Evolutionary conservation across 2,888 invertebrate species (phyloP).

Genomic region (Acrobasis repandana): DNA sequence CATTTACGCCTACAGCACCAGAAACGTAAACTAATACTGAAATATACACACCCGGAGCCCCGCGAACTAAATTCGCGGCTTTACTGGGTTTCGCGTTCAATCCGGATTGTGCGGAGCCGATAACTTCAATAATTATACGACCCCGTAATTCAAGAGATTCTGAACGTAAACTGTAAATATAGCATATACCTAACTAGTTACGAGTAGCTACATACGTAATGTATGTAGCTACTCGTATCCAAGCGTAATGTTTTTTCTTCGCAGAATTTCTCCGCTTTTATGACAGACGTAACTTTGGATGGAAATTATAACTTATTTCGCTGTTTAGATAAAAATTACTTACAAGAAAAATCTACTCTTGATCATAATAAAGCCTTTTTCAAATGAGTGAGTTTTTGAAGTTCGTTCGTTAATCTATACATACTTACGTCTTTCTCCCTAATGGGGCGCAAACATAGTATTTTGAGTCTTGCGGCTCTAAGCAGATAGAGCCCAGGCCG

Average conservation of each 20-base stretch:
- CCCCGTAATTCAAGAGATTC: conserved; percentile 1
- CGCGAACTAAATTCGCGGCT: conserved; percentile 7
- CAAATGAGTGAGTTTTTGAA: no score
- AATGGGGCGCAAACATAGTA: no score
- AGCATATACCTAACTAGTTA: background rate
- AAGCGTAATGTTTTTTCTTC: conserved; percentile 65
- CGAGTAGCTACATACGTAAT: no score
- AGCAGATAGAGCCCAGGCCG: no score
- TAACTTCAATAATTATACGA: conserved; percentile 43
- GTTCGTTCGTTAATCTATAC: no score
- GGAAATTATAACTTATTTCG: background rate
- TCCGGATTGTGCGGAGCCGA: conserved; percentile 40
- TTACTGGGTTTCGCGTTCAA: background rate
- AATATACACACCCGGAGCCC: background rate
- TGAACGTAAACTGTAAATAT: background rate
- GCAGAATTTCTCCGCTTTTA: conserved; percentile 26
- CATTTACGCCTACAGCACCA: background rate
- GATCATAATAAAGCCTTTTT: background rate
- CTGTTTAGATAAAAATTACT: no score
- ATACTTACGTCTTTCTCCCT: no score
- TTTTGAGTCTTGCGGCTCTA: no score
- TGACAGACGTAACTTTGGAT: conserved; percentile 21
- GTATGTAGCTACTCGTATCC: no score
- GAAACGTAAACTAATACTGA: background rate
- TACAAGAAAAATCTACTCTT: no score